Evolutionary conservation across 2,797 vertebrate species (phyloP), one percentile per base, ranked within the genome.

Genomic region (Darevskia mixta): DNA sequence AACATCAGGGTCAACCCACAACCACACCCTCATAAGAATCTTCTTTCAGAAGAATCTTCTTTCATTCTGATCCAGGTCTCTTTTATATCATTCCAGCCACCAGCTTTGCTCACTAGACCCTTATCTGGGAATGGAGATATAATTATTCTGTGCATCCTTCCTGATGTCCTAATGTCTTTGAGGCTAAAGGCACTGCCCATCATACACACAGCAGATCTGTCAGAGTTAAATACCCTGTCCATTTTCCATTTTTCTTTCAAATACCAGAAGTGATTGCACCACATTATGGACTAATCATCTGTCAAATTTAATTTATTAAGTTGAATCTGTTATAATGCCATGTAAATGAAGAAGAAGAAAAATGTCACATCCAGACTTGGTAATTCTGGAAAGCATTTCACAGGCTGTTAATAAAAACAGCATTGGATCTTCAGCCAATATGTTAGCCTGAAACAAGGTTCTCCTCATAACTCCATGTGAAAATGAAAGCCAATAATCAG

Each of bases 271-370:
- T 88, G 92, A 95, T 93, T 95, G 90, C 58, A 91, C 83, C 82
- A 75, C 92, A 93, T 95, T 95, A 96, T 92, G 86, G 91, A 88
- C 94, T 94, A 96, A 96, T 95, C 38, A 0, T 92, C 91, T 95
- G 95, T 95, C 95, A 96, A 96, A 96, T 93, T 95, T 91, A 95
- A 95, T 96, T 95, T 95, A 94, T 96, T 93, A 94, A 91, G 83
- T 82, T 93, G 87, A 92, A 83, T 80, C 82, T 92, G 85, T 91
- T 93, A 92, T 93, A 94, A 79, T 94, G 89, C 71, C 71, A 91
- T 94, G 88, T 85, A 91, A 94, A 92, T 93, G 77, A 92, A 95
- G 94, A 78, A 86, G 13, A 80, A 38, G n/a, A 89, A 94, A 93
- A 95, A 93, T 86, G 87, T 32, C 71, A 82, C 89, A 92, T 88